phyloP scores from a whole-genome alignment of 2,888 invertebrate genomes.

The Campoletis raptor region DNA sequence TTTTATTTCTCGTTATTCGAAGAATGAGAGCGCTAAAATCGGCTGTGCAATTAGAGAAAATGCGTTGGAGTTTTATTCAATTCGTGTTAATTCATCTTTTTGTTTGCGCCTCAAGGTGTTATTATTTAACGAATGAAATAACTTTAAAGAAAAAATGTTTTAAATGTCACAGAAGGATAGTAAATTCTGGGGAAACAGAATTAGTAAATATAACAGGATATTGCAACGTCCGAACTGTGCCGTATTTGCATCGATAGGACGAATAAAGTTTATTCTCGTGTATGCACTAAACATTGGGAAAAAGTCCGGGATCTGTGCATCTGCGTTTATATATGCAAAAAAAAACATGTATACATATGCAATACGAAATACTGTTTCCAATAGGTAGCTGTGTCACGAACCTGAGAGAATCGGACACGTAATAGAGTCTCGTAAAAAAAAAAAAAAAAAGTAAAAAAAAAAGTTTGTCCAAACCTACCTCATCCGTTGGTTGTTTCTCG shows the following conservation, averaged over 20 bases:
- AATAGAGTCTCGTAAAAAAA: constrained; percentile 41
- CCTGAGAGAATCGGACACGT: constrained; percentile 39
- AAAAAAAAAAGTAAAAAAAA: constrained; percentile 32
- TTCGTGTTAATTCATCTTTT: constrained; percentile 31
- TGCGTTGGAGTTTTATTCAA: constrained; percentile 37
- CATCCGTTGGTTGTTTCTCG: constrained; percentile 19
- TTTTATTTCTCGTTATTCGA: not conserved
- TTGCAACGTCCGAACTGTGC: not conserved
- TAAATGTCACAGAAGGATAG: not conserved
- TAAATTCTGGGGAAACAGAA: not conserved
- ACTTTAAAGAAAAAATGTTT: not conserved
- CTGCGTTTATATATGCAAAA: not conserved
- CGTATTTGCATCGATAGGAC: constrained; percentile 38
- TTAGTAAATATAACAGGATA: constrained; percentile 59
- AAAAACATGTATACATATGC: not conserved
- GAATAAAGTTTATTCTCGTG: constrained; percentile 27
- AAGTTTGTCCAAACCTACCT: constrained; percentile 25
- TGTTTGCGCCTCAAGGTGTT: constrained; percentile 6
- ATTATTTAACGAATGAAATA: constrained; percentile 54
- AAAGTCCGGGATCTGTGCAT: constrained; percentile 8
- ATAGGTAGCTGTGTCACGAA: constrained; percentile 26
- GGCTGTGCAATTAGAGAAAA: constrained; percentile 35
- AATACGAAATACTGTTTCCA: constrained; percentile 24
- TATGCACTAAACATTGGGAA: constrained; percentile 38
- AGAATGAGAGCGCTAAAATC: constrained; percentile 23